A percentile compares a stretch with the other conserved stretches of the same genome.
Evolutionary conservation across 2,888 invertebrate genomes (phyloP).

Genomic region (Pseudococcus viburni): DNA sequence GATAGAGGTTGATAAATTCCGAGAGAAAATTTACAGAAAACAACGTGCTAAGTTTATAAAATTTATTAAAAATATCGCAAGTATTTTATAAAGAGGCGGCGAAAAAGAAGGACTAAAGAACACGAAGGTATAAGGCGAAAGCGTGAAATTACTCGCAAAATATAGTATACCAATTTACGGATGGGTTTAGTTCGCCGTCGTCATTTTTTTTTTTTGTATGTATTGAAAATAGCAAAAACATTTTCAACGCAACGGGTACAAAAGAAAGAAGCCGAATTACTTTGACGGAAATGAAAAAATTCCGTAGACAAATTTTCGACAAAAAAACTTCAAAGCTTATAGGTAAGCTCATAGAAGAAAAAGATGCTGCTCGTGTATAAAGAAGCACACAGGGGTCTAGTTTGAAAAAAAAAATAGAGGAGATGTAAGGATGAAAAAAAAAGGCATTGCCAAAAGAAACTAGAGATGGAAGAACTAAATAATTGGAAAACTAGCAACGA

Average conservation of each 20-base stretch:
- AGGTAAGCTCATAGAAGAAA: conserved; percentile 5
- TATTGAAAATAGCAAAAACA: conserved; percentile 34
- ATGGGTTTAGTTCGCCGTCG: conserved; percentile 14
- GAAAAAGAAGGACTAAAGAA: background rate
- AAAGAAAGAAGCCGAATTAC: conserved; percentile 41
- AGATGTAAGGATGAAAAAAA: background rate
- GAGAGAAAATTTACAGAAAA: background rate
- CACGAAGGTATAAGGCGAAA: background rate
- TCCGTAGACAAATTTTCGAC: conserved; percentile 40
- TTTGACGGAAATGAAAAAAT: conserved; percentile 49
- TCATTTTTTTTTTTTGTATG: conserved; percentile 17
- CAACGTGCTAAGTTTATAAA: conserved; percentile 29
- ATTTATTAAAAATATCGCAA: conserved; percentile 36
- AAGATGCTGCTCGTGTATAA: background rate
- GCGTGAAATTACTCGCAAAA: conserved; percentile 44
- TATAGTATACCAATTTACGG: conserved; percentile 22
- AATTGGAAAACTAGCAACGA: conserved; percentile 24
- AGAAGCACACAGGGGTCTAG: background rate
- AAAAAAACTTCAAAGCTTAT: conserved; percentile 45
- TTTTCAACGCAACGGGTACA: conserved; percentile 13
- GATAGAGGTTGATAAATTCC: conserved; percentile 8
- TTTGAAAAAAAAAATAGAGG: background rate
- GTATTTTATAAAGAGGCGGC: conserved; percentile 10
- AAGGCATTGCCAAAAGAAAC: background rate
- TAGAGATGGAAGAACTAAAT: background rate